Evolutionary conservation across 2,888 invertebrate genomes (phyloP).

Genomic region (Phyllotreta striolata): DNA sequence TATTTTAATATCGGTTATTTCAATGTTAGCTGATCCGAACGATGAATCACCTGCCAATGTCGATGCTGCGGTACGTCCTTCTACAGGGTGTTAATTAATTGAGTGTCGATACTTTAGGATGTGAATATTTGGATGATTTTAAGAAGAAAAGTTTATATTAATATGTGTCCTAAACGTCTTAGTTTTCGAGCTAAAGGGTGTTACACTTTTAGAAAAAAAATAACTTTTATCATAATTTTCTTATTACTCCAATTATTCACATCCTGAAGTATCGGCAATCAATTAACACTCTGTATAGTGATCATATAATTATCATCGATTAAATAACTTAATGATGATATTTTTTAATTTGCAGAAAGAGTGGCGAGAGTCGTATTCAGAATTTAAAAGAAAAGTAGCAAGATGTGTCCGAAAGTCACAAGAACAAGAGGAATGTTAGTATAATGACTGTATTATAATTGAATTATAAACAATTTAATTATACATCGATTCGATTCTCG

Average conservation of each 20-base stretch:
- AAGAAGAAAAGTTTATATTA: no score
- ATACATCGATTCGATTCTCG: slow-evolving; percentile 47
- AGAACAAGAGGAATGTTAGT: slow-evolving; percentile 98
- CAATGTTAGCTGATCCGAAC: slow-evolving; percentile 99
- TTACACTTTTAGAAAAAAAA: no score
- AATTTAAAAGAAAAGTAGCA: slow-evolving; percentile 98
- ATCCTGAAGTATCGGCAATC: no score
- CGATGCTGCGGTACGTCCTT: slow-evolving; percentile 90
- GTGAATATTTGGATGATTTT: no score
- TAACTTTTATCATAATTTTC: no score
- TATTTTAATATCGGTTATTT: slow-evolving; percentile 98
- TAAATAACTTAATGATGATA: slow-evolving; percentile 12
- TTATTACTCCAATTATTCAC: no score
- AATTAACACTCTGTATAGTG: no score
- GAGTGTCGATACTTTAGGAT: no score
- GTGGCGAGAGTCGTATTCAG: slow-evolving; percentile 96
- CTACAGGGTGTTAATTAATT: no score
- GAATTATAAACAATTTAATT: slow-evolving; percentile 40
- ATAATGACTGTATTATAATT: slow-evolving; percentile 60
- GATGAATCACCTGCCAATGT: slow-evolving; percentile 99
- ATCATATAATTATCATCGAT: no score
- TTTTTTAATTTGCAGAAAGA: slow-evolving; percentile 81
- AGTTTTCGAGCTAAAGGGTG: no score
- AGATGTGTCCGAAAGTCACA: slow-evolving; percentile 98
- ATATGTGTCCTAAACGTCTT: no score